Evolutionary conservation across 2,113 vertebrate species (phyloP).

Genomic region (Pluvianellus socialis): DNA sequence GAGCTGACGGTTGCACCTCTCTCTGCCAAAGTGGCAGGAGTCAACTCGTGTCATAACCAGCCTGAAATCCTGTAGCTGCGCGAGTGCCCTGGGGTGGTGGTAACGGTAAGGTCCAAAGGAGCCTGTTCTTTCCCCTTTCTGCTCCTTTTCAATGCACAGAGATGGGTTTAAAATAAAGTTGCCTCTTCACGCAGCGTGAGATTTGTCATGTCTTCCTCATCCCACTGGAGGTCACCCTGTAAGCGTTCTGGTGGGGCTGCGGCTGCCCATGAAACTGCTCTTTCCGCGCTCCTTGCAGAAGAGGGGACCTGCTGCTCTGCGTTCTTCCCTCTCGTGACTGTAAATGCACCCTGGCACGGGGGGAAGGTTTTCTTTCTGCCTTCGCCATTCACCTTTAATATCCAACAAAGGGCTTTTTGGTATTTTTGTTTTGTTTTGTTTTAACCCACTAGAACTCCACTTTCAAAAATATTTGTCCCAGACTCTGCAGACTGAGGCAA

Average conservation of each 20-base stretch:
- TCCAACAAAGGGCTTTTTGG: neutral
- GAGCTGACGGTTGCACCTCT: accelerated
- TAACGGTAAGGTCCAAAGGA: neutral
- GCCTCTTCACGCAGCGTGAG: neutral
- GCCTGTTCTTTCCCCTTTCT: neutral
- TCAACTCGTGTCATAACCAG: accelerated
- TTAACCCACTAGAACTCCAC: neutral
- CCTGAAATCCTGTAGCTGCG: neutral
- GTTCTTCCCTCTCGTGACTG: accelerated
- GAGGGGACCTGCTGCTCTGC: neutral
- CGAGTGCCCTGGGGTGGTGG: neutral
- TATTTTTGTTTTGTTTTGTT: neutral
- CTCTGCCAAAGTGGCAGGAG: neutral
- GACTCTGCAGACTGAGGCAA: neutral
- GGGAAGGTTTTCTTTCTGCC: neutral
- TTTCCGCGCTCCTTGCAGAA: neutral
- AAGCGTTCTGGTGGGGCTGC: neutral
- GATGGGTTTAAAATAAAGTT: constrained; percentile 31
- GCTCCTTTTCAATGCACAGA: neutral
- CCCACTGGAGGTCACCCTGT: constrained; percentile 30
- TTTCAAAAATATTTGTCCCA: accelerated
- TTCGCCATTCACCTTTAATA: neutral
- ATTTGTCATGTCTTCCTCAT: constrained; percentile 15
- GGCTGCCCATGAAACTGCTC: neutral
- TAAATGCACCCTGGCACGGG: accelerated